A percentile compares a stretch with the other conserved stretches of the same genome.
These are phyloP conservation scores for Synaphobranchus kaupii DNA, from an alignment of 2,797 vertebrate species.

Conservation along the genomic window DNA sequence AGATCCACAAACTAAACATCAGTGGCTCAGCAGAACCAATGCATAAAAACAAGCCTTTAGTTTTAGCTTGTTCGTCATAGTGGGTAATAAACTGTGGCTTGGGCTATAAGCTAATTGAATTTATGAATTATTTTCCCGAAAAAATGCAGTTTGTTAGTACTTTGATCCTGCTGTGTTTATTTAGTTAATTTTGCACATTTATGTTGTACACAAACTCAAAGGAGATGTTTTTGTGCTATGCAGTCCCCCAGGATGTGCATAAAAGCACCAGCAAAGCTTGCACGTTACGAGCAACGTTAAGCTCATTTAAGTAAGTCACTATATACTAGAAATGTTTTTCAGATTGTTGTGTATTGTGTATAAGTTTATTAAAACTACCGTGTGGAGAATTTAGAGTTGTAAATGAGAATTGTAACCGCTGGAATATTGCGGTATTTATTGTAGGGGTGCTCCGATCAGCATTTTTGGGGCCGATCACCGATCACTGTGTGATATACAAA, in stretches of 20 bases:
- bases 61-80: not conserved
- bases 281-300: not conserved
- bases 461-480: too few species aligned
- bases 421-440: not conserved
- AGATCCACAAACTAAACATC: not conserved
- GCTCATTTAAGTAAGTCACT: not conserved
- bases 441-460: too few species aligned
- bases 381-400: too few species aligned
- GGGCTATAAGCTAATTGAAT: not conserved
- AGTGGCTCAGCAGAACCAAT: not conserved
- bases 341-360: not conserved
- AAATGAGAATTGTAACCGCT: not conserved
- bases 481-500: too few species aligned
- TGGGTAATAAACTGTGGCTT: not conserved
- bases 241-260: not conserved
- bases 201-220: not conserved
- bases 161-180: not conserved
- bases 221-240: not conserved
- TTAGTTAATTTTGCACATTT: not conserved
- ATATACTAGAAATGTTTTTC: not conserved
- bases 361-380: not conserved
- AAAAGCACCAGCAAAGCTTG: not conserved
- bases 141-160: not conserved
- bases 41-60: not conserved
- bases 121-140: not conserved